Conservation (phyloP, 1,140 invertebrate species). For the Branchinecta lynchi region DNA sequence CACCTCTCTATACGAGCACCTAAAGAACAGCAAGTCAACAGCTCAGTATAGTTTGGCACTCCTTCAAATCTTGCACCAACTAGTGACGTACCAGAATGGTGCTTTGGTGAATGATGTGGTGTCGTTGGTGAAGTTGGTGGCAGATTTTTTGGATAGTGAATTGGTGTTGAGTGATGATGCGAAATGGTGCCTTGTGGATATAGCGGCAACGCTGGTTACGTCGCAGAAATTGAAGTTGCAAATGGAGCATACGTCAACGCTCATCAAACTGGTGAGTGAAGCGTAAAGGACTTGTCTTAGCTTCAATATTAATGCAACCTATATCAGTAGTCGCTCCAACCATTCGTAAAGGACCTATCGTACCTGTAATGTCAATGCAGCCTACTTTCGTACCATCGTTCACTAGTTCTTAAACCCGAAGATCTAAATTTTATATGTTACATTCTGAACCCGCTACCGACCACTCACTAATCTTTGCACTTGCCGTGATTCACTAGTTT, state of each 20-base stretch:
- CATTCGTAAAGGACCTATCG: too few relatives aligned
- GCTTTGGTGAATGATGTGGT: conserved; percentile 42
- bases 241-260: conserved; percentile 47
- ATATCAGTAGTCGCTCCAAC: too few relatives aligned
- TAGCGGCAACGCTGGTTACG: conserved; percentile 41
- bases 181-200: conserved; percentile 33
- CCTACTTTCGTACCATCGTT: too few relatives aligned
- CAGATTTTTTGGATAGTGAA: conserved; percentile 35
- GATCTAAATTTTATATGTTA: too few relatives aligned
- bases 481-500: too few relatives aligned
- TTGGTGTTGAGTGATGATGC: conserved; percentile 28
- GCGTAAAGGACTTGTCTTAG: conserved; percentile 28
- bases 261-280: conserved; percentile 38
- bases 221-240: conserved; percentile 43
- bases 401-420: too few relatives aligned
- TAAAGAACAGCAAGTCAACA: conserved; percentile 20
- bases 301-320: too few relatives aligned
- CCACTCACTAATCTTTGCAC: too few relatives aligned
- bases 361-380: too few relatives aligned
- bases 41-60: conserved; percentile 25
- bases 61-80: conserved; percentile 40
- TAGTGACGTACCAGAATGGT: conserved; percentile 45
- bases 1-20: conserved; percentile 28
- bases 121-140: conserved; percentile 31
- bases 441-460: too few relatives aligned